Base-by-base conservation (phyloP, 2,888 invertebrate species). In the Coelinius sp. region DNA sequence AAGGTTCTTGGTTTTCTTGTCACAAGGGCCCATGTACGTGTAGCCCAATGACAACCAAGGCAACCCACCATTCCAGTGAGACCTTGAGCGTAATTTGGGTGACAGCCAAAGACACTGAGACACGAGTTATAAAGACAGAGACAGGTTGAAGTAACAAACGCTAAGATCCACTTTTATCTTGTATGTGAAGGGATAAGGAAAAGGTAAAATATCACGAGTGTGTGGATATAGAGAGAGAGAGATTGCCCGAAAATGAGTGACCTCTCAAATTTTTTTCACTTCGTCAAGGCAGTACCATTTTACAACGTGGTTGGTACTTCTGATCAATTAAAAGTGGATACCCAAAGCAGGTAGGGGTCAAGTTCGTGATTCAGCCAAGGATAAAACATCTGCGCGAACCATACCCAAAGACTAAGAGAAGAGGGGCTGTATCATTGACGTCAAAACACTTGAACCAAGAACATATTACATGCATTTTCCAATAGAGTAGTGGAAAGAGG, bases 61-160 rank as follows among this genome's bases (percentile, higher is more conserved):
- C 22, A 49, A 31, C 17, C 59, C 59, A 12, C 59, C 35, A 59
- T 59, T 59, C 59, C 59, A 59, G 41, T 31, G 35, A 52, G 56
- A 68, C 74, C 72, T 74, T 74, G 67, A 59, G 38, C 65, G 67
- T 70, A 72, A 70, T 72, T 76, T 73, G 75, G 75, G 68, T 53
- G 68, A 31, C 17, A 62, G 75, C 75, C 75, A 76, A 76, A 65
- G 66, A 41, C 53, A 56, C 63, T 59, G 62, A 59, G 67, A 70
- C 68, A 68, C 65, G 65, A 35, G 66, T 63, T 68, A 44, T 59
- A 59, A 52, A 62, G 69, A 66, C 46, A 44, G 38, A 66, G 44
- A 71, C 68, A 44, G n/a, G 44, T 14, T 5, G 31, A 41, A 22
- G 49, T 62, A 46, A 62, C 49, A 35, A 22, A n/a, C n/a, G n/a